Evolutionary conservation across 2,797 vertebrate genomes (phyloP).

Genomic region (Echeneis naucrates): DNA sequence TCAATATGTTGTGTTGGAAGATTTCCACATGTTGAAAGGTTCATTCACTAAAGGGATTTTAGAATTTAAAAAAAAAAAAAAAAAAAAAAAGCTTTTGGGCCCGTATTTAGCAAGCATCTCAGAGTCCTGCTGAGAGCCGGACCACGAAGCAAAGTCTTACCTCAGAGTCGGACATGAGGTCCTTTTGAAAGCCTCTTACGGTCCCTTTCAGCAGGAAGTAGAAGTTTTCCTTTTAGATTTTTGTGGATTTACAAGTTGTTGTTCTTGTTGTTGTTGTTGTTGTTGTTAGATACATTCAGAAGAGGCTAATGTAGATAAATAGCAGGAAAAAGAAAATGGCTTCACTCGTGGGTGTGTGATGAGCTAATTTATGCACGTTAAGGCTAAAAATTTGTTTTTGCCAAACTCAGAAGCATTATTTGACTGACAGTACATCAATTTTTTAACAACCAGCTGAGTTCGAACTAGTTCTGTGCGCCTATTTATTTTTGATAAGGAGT

Average conservation of each 20-base stretch:
- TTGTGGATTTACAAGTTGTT: conserved; percentile 23
- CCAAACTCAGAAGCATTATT: conserved; percentile 55
- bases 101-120: conserved; percentile 76
- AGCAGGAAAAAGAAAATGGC: not conserved
- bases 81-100: conserved; percentile 40
- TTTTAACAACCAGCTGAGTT: conserved; percentile 30
- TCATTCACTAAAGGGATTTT: conserved; percentile 70
- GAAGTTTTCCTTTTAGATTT: conserved; percentile 33
- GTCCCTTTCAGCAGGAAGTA: conserved; percentile 21
- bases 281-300: conserved; percentile 20
- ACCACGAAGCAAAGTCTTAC: conserved; percentile 54
- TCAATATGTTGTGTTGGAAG: conserved; percentile 84
- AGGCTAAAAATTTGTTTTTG: conserved; percentile 41
- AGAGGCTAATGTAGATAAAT: conserved; percentile 6
- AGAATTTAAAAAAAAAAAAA: too few species aligned
- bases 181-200: conserved; percentile 37
- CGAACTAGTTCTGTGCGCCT: conserved; percentile 31
- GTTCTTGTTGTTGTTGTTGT: conserved; percentile 20
- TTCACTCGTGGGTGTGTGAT: conserved; percentile 6
- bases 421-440: not conserved
- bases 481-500: conserved; percentile 49
- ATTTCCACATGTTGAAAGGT: conserved; percentile 83
- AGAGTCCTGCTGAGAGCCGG: conserved; percentile 37
- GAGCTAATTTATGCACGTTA: conserved; percentile 34
- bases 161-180: conserved; percentile 41